phyloP scores from a whole-genome alignment of 2,888 invertebrate genomes.

The Elegia similella region DNA sequence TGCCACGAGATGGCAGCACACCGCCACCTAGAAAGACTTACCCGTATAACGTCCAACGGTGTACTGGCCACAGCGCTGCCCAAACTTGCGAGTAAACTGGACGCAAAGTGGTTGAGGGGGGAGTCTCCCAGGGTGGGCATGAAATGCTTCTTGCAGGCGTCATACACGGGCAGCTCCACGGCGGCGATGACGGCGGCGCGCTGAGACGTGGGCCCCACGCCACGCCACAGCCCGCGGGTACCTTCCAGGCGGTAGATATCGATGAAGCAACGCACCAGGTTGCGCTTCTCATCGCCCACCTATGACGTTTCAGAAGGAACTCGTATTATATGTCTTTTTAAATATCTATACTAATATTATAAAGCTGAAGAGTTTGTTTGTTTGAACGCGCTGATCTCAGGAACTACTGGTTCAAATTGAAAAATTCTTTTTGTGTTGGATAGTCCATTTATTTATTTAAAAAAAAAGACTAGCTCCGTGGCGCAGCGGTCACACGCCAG shows the following conservation, averaged over 20 bases:
- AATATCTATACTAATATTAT: no score
- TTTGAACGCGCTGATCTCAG: no score
- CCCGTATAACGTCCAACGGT: conserved; percentile 95
- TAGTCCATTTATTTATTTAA: no score
- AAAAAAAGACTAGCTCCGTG: no score
- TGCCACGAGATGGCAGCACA: no score
- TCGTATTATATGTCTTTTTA: no score
- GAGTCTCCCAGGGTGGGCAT: conserved; percentile 88
- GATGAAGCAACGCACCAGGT: conserved; percentile 88
- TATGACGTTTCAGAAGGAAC: conserved; percentile 26
- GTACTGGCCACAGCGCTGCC: conserved; percentile 97
- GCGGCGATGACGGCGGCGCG: conserved; percentile 96
- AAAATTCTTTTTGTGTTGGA: no score
- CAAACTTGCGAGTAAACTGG: conserved; percentile 94
- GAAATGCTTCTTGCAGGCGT: conserved; percentile 91
- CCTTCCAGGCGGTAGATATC: conserved; percentile 94
- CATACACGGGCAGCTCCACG: conserved; percentile 96
- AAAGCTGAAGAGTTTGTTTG: no score
- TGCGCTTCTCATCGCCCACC: conserved; percentile 81
- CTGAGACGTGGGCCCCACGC: conserved; percentile 95
- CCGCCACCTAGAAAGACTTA: conserved; percentile 76
- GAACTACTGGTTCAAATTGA: no score
- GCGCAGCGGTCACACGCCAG: no score
- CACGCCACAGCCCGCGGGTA: conserved; percentile 93
- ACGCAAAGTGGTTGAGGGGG: conserved; percentile 92